phyloP scores from a whole-genome alignment of 2,888 invertebrate species.

The Caenorhabditis sp. region DNA sequence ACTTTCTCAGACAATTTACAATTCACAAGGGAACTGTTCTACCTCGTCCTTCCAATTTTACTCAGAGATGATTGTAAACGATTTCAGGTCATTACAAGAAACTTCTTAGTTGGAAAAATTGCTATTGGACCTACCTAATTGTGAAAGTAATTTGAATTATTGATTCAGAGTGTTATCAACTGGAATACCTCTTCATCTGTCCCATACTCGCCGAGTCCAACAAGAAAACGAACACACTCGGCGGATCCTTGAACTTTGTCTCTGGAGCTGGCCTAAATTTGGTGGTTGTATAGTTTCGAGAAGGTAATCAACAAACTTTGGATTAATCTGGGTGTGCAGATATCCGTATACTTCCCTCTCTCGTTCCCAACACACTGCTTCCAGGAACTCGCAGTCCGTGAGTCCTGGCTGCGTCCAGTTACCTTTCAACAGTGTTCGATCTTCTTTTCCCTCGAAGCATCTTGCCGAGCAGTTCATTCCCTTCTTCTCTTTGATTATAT shows the following conservation, averaged over 20 bases:
- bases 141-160: too few relatives aligned
- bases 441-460: not conserved
- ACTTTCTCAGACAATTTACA: not conserved
- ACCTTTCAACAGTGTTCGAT: not conserved
- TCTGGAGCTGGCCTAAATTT: not conserved
- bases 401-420: slow-evolving; percentile 16
- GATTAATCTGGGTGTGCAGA: slow-evolving; percentile 20
- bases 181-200: slow-evolving; percentile 22
- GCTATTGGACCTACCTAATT: too few relatives aligned
- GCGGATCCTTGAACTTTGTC: slow-evolving; percentile 13
- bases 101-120: too few relatives aligned
- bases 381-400: slow-evolving; percentile 26
- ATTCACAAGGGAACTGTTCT: too few relatives aligned
- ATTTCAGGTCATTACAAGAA: too few relatives aligned
- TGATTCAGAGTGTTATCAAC: too few relatives aligned
- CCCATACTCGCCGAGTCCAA: slow-evolving; percentile 34
- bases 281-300: too few relatives aligned
- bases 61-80: too few relatives aligned
- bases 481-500: too few relatives aligned
- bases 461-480: not conserved
- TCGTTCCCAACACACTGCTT: slow-evolving; percentile 12
- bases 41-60: too few relatives aligned
- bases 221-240: slow-evolving; percentile 39
- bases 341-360: slow-evolving; percentile 9
- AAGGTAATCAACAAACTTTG: slow-evolving; percentile 17